Conservation (phyloP, 2,113 vertebrate genomes). For the Bambusicola thoracicus region DNA sequence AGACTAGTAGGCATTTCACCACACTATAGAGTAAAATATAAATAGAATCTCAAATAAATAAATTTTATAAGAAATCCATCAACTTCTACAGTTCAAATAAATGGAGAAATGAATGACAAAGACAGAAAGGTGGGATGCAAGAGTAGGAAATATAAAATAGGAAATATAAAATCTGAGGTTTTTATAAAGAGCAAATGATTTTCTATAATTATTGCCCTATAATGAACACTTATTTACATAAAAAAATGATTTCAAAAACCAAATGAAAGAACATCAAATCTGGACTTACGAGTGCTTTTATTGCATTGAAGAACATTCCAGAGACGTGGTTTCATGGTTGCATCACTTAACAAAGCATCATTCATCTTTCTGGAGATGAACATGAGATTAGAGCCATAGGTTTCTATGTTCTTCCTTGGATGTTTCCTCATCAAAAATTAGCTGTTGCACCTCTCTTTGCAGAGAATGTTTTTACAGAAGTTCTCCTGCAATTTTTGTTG, state of each 20-base stretch:
- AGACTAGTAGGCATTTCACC: neutral
- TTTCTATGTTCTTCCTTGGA: neutral
- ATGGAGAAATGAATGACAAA: neutral
- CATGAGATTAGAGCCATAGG: neutral
- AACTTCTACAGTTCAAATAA: neutral
- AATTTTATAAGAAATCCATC: constrained; percentile 15
- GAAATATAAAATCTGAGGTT: neutral
- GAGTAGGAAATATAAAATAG: neutral
- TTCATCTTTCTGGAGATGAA: neutral
- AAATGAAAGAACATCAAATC: neutral
- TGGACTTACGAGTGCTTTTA: neutral
- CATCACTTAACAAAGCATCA: neutral
- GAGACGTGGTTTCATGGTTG: neutral
- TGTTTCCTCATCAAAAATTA: neutral
- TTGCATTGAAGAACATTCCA: neutral
- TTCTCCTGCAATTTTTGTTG: neutral
- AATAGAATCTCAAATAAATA: constrained; percentile 30
- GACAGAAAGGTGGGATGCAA: neutral
- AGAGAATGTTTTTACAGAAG: neutral
- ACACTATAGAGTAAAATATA: neutral
- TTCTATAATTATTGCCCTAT: neutral
- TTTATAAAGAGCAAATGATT: neutral
- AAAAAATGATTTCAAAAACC: neutral
- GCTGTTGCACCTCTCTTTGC: neutral
- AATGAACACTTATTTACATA: neutral